phyloP scores from a whole-genome alignment of 2,113 vertebrate genomes.

The Pithys albifrons region DNA sequence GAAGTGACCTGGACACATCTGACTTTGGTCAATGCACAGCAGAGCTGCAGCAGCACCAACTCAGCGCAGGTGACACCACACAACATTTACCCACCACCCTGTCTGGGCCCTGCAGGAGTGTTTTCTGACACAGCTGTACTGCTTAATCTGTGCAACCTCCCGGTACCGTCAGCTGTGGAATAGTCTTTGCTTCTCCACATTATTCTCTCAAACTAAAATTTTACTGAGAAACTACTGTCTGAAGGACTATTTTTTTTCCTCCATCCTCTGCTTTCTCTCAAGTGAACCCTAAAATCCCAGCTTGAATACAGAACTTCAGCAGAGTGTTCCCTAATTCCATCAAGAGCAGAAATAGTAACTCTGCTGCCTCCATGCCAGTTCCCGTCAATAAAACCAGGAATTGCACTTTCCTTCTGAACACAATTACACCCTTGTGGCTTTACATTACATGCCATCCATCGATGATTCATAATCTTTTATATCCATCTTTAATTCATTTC shows the following conservation, averaged over 20 bases:
- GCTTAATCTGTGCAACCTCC: neutral
- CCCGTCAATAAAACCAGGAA: neutral
- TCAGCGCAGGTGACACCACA: neutral
- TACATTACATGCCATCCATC: fast-evolving
- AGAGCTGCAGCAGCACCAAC: neutral
- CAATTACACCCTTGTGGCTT: neutral
- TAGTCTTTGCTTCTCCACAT: neutral
- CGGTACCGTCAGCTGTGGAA: neutral
- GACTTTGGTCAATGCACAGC: neutral
- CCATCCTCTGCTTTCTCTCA: neutral
- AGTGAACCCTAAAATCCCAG: neutral
- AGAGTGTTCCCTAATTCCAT: neutral
- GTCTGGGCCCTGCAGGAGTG: neutral
- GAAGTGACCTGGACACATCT: neutral
- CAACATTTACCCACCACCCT: neutral
- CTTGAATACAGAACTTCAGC: neutral
- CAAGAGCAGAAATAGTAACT: neutral
- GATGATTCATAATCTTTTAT: neutral
- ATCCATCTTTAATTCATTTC: neutral
- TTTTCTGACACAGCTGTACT: neutral
- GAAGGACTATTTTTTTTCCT: neutral
- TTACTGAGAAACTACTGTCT: neutral
- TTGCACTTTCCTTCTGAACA: neutral
- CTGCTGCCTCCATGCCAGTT: neutral
- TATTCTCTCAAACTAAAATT: neutral